Conservation (phyloP, 2,113 vertebrate genomes). For the Amblyopsis rosae region DNA sequence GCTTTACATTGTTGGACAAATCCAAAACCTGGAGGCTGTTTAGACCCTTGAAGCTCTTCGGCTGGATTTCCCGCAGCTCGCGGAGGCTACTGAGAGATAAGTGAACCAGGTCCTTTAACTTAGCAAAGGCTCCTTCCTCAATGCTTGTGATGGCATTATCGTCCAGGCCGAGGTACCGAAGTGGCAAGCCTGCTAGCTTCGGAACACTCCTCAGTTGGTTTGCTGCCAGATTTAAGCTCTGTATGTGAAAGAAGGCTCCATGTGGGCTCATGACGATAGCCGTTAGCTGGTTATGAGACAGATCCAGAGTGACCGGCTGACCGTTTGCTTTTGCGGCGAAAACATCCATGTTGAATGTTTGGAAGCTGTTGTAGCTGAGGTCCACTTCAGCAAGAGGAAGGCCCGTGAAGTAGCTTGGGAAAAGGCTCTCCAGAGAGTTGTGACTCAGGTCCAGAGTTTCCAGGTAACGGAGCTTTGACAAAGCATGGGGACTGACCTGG, state of each 20-base stretch:
- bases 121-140: constrained; percentile 75
- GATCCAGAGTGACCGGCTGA: constrained; percentile 83
- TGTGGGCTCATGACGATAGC: constrained; percentile 55
- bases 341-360: constrained; percentile 76
- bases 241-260: constrained; percentile 74
- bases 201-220: constrained; percentile 82
- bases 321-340: constrained; percentile 83
- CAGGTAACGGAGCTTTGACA: constrained; percentile 91
- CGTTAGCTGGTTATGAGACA: constrained; percentile 85
- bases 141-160: constrained; percentile 81
- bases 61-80: constrained; percentile 73
- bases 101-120: constrained; percentile 83
- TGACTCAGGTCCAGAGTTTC: constrained; percentile 94
- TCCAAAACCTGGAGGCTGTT: constrained; percentile 87
- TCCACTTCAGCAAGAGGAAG: constrained; percentile 88
- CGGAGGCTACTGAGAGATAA: constrained; percentile 84
- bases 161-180: constrained; percentile 89
- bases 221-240: constrained; percentile 85
- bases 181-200: constrained; percentile 77
- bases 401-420: constrained; percentile 80
- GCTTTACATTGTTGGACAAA: constrained; percentile 83
- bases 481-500: constrained; percentile 75
- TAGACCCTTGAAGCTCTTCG: constrained; percentile 81
- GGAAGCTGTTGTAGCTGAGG: constrained; percentile 88
- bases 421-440: constrained; percentile 83